These are phyloP conservation scores for Haliclystus octoradiatus DNA, from an alignment of 30 jellyfish, hydroid and myxozoan species.

Conservation along the genomic window DNA sequence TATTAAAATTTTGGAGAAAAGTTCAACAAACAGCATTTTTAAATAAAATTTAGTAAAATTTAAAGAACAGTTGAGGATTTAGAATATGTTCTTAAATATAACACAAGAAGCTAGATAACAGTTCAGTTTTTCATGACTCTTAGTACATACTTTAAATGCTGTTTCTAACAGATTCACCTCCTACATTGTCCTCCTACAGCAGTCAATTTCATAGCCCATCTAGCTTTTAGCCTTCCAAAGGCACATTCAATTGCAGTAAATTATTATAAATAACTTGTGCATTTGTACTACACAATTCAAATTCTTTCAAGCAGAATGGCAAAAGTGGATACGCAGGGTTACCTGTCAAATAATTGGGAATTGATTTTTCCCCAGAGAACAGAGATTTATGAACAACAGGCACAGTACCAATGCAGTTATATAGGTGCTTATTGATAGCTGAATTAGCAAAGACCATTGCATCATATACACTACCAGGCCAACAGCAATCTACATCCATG, in stretches of 20 bases:
- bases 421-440: constrained; percentile 4
- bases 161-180: no score
- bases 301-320: background rate
- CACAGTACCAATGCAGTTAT: background rate
- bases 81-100: no score
- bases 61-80: no score
- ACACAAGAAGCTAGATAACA: no score
- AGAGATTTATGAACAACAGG: background rate
- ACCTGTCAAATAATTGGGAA: background rate
- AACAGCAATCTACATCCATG: constrained; percentile 36
- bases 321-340: background rate
- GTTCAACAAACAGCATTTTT: no score
- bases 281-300: background rate
- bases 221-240: background rate
- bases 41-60: no score
- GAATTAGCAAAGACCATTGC: constrained; percentile 21
- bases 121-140: no score
- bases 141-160: no score
- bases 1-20: no score
- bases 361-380: background rate
- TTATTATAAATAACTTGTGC: background rate
- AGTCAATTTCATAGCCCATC: no score
- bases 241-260: background rate
- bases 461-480: constrained; percentile 36
- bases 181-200: no score